Evolutionary conservation across 2,797 vertebrate genomes (phyloP).

Genomic region (Nothura maculosa): DNA sequence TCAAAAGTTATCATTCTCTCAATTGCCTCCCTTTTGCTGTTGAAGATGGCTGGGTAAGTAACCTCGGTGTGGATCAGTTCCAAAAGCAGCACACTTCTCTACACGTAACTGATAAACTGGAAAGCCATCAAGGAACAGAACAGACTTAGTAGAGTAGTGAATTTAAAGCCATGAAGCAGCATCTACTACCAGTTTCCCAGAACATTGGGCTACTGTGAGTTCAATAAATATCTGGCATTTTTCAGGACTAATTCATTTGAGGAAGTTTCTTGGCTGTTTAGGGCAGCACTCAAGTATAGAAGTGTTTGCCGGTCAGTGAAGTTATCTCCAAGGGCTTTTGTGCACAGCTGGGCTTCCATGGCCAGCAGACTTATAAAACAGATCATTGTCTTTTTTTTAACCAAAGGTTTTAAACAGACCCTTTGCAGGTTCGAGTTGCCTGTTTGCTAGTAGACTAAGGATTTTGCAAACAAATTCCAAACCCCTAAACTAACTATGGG

Average conservation of each 20-base stretch:
- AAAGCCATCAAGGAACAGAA: background rate
- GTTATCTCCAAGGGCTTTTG: background rate
- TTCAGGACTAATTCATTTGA: slow-evolving; percentile 22
- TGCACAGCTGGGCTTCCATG: background rate
- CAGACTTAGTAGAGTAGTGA: background rate
- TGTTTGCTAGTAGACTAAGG: background rate
- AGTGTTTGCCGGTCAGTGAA: slow-evolving; percentile 21
- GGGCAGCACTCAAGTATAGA: slow-evolving; percentile 2
- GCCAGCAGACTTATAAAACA: background rate
- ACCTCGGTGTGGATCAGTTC: background rate
- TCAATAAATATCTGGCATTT: slow-evolving; percentile 23
- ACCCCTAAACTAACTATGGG: background rate
- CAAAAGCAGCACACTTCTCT: background rate
- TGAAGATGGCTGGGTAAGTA: background rate
- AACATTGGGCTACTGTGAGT: background rate
- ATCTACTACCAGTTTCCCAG: slow-evolving; percentile 17
- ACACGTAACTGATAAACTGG: background rate
- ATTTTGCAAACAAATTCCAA: background rate
- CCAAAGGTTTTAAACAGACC: background rate
- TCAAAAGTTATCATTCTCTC: background rate
- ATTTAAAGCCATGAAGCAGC: background rate
- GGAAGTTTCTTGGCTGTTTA: slow-evolving; percentile 19
- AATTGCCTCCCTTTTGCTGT: background rate
- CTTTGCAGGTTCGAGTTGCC: background rate
- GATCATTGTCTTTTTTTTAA: background rate